These are phyloP conservation scores for Deroptyus accipitrinus DNA, from an alignment of 2,113 vertebrate genomes.

Conservation along the genomic window DNA sequence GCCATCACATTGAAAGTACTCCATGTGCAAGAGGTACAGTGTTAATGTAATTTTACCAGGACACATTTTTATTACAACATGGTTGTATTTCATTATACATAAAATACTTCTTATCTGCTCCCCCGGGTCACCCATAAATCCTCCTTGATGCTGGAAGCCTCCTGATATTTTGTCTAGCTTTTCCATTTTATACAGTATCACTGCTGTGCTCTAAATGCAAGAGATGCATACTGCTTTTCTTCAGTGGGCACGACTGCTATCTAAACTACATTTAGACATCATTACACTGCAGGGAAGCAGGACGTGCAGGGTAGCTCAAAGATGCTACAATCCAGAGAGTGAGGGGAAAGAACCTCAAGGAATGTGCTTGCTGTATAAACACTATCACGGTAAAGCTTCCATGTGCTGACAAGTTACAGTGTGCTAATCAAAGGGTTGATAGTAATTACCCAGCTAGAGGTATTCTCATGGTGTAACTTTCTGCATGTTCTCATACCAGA, in stretches of 20 bases:
- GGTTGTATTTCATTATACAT: neutral
- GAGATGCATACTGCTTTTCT: neutral
- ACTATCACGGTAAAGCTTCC: neutral
- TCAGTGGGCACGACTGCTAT: neutral
- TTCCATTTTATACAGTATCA: neutral
- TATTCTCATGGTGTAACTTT: neutral
- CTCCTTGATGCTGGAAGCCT: neutral
- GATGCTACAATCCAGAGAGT: neutral
- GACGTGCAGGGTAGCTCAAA: neutral
- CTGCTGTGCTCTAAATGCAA: neutral
- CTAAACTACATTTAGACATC: neutral
- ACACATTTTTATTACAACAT: neutral
- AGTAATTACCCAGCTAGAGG: neutral
- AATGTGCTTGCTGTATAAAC: neutral
- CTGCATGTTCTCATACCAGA: neutral
- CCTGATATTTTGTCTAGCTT: neutral
- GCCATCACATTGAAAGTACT: neutral
- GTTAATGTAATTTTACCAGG: neutral
- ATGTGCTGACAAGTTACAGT: neutral
- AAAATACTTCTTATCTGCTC: neutral
- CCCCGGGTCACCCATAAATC: neutral
- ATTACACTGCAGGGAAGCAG: neutral
- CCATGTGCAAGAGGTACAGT: neutral
- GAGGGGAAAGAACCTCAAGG: accelerated
- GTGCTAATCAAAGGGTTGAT: neutral